These are phyloP conservation scores for Mastigias papua DNA, from an alignment of 30 jellyfish, hydroid and myxozoan genomes.

Conservation along the genomic window DNA sequence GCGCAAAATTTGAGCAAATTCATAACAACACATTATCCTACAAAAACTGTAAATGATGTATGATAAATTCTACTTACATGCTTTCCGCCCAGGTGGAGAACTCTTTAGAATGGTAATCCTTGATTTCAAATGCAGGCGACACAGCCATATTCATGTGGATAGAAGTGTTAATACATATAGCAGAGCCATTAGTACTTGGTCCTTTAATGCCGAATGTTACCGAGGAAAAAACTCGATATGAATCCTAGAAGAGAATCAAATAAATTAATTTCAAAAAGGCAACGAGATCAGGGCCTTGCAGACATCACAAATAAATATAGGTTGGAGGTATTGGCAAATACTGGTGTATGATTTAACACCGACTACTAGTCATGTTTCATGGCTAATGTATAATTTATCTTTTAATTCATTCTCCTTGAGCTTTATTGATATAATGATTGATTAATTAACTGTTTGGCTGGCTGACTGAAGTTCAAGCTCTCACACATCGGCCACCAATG, in stretches of 20 bases:
- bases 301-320: no score
- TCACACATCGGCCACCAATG: no score
- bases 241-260: background rate
- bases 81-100: slow-evolving; percentile 99
- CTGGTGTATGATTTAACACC: no score
- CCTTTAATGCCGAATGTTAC: slow-evolving; percentile 75
- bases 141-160: slow-evolving; percentile 84
- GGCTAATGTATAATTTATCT: no score
- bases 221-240: slow-evolving; percentile 25
- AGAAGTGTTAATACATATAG: slow-evolving; percentile 71
- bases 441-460: no score
- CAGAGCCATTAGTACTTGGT: slow-evolving; percentile 25
- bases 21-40: no score
- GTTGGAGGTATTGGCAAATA: no score
- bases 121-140: slow-evolving; percentile 96
- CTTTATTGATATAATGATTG: no score
- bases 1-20: no score
- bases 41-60: background rate
- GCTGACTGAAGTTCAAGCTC: no score
- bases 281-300: background rate
- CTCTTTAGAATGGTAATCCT: slow-evolving; percentile 86
- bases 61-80: slow-evolving; percentile 77
- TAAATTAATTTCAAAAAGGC: background rate
- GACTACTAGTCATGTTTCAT: no score
- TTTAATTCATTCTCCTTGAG: no score